Base-by-base conservation (phyloP, 2,113 vertebrate genomes). In the Parotia lawesii region DNA sequence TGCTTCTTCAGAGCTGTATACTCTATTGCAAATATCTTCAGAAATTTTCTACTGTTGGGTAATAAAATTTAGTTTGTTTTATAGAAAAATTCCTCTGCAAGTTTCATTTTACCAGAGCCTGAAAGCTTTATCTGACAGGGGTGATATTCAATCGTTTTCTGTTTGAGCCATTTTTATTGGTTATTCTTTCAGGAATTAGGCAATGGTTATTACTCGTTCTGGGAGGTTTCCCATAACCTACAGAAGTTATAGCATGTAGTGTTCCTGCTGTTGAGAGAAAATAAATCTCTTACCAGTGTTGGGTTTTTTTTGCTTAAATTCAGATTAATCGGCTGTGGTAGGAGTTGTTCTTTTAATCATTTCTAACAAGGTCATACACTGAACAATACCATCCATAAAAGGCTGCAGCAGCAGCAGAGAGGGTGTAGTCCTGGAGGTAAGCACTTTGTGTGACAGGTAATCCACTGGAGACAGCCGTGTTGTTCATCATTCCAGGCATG, bases 371-470 rank as follows among this genome's bases (percentile, higher is more conserved):
- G 90, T 76, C 58, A 35, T 60, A 23, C 40, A 35, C 40, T 54
- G 89, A 95, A 54, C 76, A 87, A 15, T 56, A 48, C 31, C 56
- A 82, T 60, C 74, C 83, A 14, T 90, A 45, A 78, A 74, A 77
- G 81, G 56, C 35, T 62, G 54, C 80, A 23, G 76, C 15, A 62
- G 72, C 57, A 85, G 62, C 83, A 85, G 70, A 62, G 94, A 40
- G 54, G 92, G 53, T 57, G n/a, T 70, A 16, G 35, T 78, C 88
- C 61, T 91, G 77, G 84, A 65, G 93, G 94, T 97, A 90, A 94
- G 93, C 54, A 37, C 71, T 72, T 69, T 89, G 65, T 57, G n/a
- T 78, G 90, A 78, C 66, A 83, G 90, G 61, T 72, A 64, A 42
- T 47, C 56, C 35, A 18, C 70, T 66, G 84, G 75, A 71, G 57